Evolutionary conservation across 2,888 invertebrate species (phyloP).

Genomic region (Embidobia sp.): DNA sequence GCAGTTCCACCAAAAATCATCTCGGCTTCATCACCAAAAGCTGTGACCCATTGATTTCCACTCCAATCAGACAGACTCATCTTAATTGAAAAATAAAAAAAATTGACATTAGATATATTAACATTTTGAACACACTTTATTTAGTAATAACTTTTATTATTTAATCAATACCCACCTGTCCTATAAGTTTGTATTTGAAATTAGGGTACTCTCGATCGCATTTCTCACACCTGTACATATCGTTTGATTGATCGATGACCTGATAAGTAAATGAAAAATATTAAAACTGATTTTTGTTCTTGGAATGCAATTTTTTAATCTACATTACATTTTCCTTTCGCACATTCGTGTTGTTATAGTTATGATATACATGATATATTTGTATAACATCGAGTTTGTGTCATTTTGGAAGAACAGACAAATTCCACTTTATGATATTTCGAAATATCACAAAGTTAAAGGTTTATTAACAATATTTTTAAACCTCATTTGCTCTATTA

Average conservation of each 20-base stretch:
- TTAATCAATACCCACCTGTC: constrained; percentile 85
- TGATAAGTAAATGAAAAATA: constrained; percentile 53
- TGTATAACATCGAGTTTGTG: no score
- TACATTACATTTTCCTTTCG: no score
- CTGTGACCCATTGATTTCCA: constrained; percentile 94
- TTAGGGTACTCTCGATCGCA: constrained; percentile 92
- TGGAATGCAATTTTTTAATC: not conserved
- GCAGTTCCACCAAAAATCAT: constrained; percentile 87
- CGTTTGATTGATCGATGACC: constrained; percentile 93
- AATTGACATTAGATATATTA: not conserved
- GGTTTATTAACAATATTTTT: no score
- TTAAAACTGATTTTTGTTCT: no score
- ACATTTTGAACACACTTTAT: no score
- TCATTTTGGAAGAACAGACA: no score
- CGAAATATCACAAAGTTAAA: no score
- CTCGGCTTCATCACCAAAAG: constrained; percentile 93
- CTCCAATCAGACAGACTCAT: constrained; percentile 93
- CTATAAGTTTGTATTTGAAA: constrained; percentile 92
- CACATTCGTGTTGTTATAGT: no score
- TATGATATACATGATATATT: no score
- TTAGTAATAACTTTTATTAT: not conserved
- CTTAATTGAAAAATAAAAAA: constrained; percentile 81
- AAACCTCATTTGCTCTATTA: no score
- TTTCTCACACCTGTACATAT: constrained; percentile 96
- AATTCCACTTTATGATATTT: no score